A percentile compares a stretch with the other conserved stretches of the same genome.
These are phyloP conservation scores for Antheraea assamensis DNA, from an alignment of 2,888 invertebrate species.

Conservation along the genomic window DNA sequence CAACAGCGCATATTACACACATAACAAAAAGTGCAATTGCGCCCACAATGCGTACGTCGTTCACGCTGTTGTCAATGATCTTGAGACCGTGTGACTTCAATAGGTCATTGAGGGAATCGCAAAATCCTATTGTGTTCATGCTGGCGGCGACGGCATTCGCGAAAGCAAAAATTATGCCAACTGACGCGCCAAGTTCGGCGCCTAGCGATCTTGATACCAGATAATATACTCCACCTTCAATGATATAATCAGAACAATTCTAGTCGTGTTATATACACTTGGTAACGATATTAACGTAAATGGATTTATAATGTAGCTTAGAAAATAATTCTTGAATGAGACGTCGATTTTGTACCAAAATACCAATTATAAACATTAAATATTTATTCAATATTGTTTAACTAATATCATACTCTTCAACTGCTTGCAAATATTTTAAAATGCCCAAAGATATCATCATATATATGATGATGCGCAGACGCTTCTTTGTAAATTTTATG, in stretches of 20 bases:
- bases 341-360: too few species aligned
- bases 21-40: slow-evolving; percentile 88
- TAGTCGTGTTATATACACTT: too few species aligned
- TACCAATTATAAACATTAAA: too few species aligned
- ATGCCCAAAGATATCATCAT: too few species aligned
- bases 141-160: slow-evolving; percentile 98
- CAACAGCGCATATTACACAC: slow-evolving; percentile 93
- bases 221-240: slow-evolving; percentile 94
- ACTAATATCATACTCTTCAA: too few species aligned
- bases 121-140: slow-evolving; percentile 98
- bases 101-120: slow-evolving; percentile 92
- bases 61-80: slow-evolving; percentile 86
- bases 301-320: too few species aligned
- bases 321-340: too few species aligned
- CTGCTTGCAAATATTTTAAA: too few species aligned
- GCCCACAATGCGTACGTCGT: slow-evolving; percentile 93
- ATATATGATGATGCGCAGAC: too few species aligned
- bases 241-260: not conserved
- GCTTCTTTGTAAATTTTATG: too few species aligned
- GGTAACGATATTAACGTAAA: too few species aligned
- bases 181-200: slow-evolving; percentile 97
- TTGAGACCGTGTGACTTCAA: slow-evolving; percentile 83
- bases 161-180: slow-evolving; percentile 97
- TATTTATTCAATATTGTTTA: too few species aligned
- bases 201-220: slow-evolving; percentile 97